Evolutionary conservation across 2,113 vertebrate species (phyloP).

Genomic region (Azemiops feae): DNA sequence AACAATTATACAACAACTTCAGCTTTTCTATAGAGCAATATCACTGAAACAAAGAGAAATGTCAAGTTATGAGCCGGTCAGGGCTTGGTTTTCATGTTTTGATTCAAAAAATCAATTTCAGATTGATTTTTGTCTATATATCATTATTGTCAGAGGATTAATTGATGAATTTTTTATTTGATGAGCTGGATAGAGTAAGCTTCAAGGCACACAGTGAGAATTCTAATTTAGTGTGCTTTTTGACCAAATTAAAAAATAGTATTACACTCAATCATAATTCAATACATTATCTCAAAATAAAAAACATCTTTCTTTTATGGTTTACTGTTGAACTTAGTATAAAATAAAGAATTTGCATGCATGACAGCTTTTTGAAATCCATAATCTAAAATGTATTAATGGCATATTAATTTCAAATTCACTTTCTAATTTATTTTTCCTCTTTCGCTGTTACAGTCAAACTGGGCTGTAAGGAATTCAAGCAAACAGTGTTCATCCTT

Average conservation of each 20-base stretch:
- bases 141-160: constrained; percentile 87
- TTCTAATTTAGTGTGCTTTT: constrained; percentile 76
- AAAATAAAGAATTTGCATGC: constrained; percentile 13
- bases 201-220: constrained; percentile 75
- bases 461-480: background rate
- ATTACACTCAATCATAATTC: constrained; percentile 55
- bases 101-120: constrained; percentile 80
- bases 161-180: constrained; percentile 90
- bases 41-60: constrained; percentile 78
- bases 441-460: background rate
- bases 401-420: background rate
- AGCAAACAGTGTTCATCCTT: background rate
- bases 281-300: constrained; percentile 16
- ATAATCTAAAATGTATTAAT: constrained; percentile 14
- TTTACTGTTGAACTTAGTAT: fast-evolving
- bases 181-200: constrained; percentile 78
- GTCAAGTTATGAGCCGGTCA: constrained; percentile 74
- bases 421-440: background rate
- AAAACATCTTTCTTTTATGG: constrained; percentile 31
- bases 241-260: constrained; percentile 61
- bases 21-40: constrained; percentile 77
- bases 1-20: constrained; percentile 76
- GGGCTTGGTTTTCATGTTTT: constrained; percentile 73
- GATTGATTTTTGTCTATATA: constrained; percentile 84
- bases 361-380: constrained; percentile 16